Evolutionary conservation across 2,797 vertebrate genomes (phyloP).

Genomic region (Acomys russatus): DNA sequence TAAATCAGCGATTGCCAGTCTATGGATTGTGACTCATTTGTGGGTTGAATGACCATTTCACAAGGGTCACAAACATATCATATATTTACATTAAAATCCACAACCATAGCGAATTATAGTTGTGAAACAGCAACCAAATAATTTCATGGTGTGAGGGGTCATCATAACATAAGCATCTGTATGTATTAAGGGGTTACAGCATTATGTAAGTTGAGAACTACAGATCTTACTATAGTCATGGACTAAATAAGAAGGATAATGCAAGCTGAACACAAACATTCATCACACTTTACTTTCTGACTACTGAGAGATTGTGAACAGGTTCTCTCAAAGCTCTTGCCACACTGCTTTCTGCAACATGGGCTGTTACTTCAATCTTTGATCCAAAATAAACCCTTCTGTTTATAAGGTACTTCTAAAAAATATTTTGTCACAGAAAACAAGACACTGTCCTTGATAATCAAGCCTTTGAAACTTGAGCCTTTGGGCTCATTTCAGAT

Average conservation of each 20-base stretch:
- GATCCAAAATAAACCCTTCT: background rate
- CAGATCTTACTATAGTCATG: background rate
- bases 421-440: background rate
- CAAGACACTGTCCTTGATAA: background rate
- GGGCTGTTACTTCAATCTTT: background rate
- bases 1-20: background rate
- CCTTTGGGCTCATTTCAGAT: background rate
- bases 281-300: background rate
- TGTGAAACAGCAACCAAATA: background rate
- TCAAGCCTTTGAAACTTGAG: background rate
- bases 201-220: background rate
- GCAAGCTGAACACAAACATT: background rate
- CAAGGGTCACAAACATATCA: background rate
- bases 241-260: background rate
- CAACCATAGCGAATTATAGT: background rate
- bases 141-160: background rate
- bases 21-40: background rate
- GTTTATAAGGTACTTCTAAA: background rate
- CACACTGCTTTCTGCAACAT: background rate
- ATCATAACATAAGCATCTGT: background rate
- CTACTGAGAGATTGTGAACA: too few relatives aligned
- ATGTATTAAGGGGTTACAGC: background rate
- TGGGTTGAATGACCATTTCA: background rate
- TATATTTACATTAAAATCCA: background rate
- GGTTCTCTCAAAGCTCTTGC: background rate